These are phyloP conservation scores for Epistrophella euchroma DNA, from an alignment of 2,888 invertebrate species.

Conservation along the genomic window DNA sequence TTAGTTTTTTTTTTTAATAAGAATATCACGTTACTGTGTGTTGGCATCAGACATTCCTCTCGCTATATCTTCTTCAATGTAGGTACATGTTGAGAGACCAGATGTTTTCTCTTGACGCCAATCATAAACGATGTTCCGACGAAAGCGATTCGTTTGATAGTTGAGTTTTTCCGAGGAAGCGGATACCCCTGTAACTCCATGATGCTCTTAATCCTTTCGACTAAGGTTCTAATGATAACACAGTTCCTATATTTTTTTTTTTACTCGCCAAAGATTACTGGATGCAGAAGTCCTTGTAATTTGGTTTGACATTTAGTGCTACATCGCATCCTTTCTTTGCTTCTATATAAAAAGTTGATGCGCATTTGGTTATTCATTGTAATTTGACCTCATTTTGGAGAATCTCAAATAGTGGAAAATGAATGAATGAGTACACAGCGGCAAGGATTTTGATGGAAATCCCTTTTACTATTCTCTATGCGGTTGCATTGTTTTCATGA, in stretches of 20 bases:
- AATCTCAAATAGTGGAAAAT: conserved; percentile 17
- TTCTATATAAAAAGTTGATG: conserved; percentile 22
- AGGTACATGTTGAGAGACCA: conserved; percentile 41
- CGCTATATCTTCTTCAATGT: conserved; percentile 12
- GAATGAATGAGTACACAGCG: conserved; percentile 8
- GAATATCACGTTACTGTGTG: conserved; percentile 62
- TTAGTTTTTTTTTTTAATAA: conserved; percentile 64
- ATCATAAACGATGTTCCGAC: conserved; percentile 26
- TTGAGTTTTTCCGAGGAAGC: conserved; percentile 21
- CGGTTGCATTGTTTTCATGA: conserved; percentile 52
- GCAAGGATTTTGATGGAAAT: conserved; percentile 35
- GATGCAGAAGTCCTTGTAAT: conserved; percentile 62
- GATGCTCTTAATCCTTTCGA: conserved; percentile 62
- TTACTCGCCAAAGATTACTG: conserved; percentile 8
- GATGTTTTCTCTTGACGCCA: conserved; percentile 61
- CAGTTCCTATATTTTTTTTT: conserved; percentile 18
- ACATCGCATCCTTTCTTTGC: conserved; percentile 31
- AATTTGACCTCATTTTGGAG: conserved; percentile 69
- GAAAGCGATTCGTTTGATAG: conserved; percentile 15
- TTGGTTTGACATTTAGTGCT: conserved; percentile 71
- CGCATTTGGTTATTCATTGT: conserved; percentile 68
- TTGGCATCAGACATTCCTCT: conserved; percentile 22
- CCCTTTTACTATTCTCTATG: conserved; percentile 34
- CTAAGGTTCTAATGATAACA: conserved; percentile 61
- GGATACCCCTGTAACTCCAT: conserved; percentile 40